Base-by-base conservation (phyloP, 2,797 vertebrate species). In the Microhierax caerulescens region DNA sequence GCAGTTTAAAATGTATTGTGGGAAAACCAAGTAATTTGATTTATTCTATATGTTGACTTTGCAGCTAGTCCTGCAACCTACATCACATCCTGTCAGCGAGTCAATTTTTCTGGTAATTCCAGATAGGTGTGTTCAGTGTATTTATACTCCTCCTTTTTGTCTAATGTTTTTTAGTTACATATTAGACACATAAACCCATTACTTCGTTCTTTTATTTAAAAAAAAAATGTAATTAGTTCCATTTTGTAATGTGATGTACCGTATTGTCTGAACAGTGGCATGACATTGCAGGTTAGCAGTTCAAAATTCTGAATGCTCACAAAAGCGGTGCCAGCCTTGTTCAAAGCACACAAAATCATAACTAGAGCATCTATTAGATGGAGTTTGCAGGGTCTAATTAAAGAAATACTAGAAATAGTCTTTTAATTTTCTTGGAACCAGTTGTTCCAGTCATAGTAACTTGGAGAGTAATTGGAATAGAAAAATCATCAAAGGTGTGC, bases 101-200 rank as follows among this genome's bases (percentile, higher is more conserved):
- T 99, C 98, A 98, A 85, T 98, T 88, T 98, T 99, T 98, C 98
- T 99, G 98, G 98, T 98, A 98, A 98, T 98, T 92, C 30, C 97
- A 98, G 97, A 95, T 45, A 36, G 54, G 37, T 91, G 67, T 96
- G n/a, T 98, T 96, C 76, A 61, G 37, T 64, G 32, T 72, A 36
- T 57, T 37, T 84, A 63, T 86, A 47, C 97, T 98, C 95, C 97
- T 98, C 95, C 96, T 95, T 96, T 93, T 85, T 13, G 14, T 64
- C 93, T 93, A 85, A 76, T 0, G 4, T 23, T 37, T 91, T 81
- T 96, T 86, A 88, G 85, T 96, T 97, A 88, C 32, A 5, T 83
- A 10, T 51, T 56, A 48, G 60, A 83, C 37, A 68, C 73, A 86
- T 8, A 75, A 96, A 90, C 96, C 53, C 41, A 5, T 85, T 96